phyloP scores from a whole-genome alignment of 1,140 invertebrate genomes.

The Vanessa atalanta region DNA sequence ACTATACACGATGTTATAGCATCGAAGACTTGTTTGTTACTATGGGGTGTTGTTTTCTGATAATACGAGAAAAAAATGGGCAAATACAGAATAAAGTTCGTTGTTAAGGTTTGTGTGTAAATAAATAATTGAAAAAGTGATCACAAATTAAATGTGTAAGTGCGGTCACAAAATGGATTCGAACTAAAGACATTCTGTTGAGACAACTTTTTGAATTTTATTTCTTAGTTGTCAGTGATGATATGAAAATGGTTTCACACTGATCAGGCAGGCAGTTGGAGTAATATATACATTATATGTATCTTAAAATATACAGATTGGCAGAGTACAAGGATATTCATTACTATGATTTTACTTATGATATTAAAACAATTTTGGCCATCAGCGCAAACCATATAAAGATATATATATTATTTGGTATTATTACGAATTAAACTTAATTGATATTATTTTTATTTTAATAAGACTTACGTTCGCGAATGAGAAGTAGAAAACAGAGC shows the following conservation, averaged over 20 bases:
- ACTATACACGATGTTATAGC: background rate
- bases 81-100: background rate
- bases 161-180: background rate
- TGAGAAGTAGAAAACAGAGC: too few species aligned
- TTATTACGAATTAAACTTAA: too few species aligned
- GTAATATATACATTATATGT: too few species aligned
- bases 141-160: slow-evolving; percentile 4
- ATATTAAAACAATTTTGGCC: slow-evolving; percentile 2
- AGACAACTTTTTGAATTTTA: background rate
- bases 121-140: slow-evolving; percentile 8
- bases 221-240: background rate
- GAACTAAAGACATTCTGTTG: background rate
- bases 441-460: too few species aligned
- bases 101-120: slow-evolving; percentile 1
- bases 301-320: background rate
- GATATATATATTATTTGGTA: background rate
- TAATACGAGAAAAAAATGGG: background rate
- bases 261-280: too few species aligned
- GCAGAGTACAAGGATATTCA: slow-evolving; percentile 1
- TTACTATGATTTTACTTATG: background rate
- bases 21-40: background rate
- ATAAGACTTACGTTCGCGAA: too few species aligned
- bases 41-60: background rate
- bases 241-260: too few species aligned
- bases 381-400: background rate